Evolutionary conservation across 2,888 invertebrate species (phyloP).

Genomic region (Mantis religiosa): DNA sequence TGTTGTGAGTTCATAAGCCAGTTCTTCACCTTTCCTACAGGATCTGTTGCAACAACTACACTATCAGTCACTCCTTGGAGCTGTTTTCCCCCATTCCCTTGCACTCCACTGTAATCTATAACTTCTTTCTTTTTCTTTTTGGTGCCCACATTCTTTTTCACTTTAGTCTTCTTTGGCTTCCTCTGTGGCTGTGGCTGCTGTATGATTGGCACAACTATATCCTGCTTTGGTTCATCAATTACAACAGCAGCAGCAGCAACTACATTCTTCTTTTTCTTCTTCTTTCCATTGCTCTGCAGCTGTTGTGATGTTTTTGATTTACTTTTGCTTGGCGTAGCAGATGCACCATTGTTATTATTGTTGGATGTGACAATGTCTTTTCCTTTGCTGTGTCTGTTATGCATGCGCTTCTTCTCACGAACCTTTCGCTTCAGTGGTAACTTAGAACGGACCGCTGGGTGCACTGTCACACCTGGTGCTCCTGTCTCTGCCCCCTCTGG

Average conservation of each 20-base stretch:
- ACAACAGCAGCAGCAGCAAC: constrained; percentile 35
- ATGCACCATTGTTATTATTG: constrained; percentile 41
- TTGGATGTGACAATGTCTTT: constrained; percentile 44
- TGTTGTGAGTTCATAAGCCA: constrained; percentile 68
- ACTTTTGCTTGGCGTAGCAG: background rate
- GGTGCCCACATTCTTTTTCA: constrained; percentile 38
- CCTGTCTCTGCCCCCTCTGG: constrained; percentile 53
- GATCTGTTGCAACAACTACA: constrained; percentile 40
- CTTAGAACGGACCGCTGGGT: constrained; percentile 80
- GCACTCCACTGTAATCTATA: constrained; percentile 71
- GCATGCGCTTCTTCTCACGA: constrained; percentile 34
- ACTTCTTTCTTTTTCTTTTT: constrained; percentile 56
- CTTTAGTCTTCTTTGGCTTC: constrained; percentile 48
- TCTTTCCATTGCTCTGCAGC: constrained; percentile 37
- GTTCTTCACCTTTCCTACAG: constrained; percentile 76
- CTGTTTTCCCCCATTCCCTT: constrained; percentile 42
- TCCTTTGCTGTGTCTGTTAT: constrained; percentile 31
- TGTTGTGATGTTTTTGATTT: constrained; percentile 29
- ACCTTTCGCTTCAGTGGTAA: constrained; percentile 84
- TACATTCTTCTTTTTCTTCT: constrained; percentile 39
- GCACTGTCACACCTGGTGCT: constrained; percentile 68
- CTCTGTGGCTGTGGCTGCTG: constrained; percentile 51
- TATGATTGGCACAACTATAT: background rate
- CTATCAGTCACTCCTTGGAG: background rate
- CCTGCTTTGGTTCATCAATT: background rate